Evolutionary conservation across 1,140 invertebrate genomes (phyloP).

Genomic region (Monochamus saltuarius): DNA sequence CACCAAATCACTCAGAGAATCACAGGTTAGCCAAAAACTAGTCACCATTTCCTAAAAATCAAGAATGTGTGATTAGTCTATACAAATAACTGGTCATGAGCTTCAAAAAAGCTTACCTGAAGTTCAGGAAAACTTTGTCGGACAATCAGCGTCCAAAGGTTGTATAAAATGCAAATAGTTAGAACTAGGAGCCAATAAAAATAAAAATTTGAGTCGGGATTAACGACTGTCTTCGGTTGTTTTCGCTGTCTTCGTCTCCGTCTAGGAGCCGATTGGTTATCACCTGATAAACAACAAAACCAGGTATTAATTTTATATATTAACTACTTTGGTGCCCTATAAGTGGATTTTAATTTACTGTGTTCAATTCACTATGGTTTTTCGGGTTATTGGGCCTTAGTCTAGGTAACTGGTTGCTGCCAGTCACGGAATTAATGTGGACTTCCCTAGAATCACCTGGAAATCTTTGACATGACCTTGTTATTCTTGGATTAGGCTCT

Average conservation of each 20-base stretch:
- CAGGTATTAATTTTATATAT: no score
- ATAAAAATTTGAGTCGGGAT: conserved; percentile 93
- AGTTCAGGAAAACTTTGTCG: conserved; percentile 91
- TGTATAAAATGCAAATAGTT: conserved; percentile 88
- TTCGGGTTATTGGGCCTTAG: no score
- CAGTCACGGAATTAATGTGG: no score
- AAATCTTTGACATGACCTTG: no score
- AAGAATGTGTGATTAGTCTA: neutral
- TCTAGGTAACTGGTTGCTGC: no score
- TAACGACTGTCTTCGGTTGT: conserved; percentile 82
- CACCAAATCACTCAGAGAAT: conserved; percentile 81
- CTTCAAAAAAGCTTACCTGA: conserved; percentile 57
- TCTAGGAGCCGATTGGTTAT: conserved; percentile 58
- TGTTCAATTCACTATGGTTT: no score
- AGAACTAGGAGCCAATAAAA: conserved; percentile 92
- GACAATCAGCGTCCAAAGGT: conserved; percentile 93
- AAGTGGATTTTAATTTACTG: no score
- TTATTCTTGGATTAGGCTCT: no score
- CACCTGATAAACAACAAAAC: conserved; percentile 46
- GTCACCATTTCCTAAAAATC: conserved; percentile 60
- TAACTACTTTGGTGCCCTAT: no score
- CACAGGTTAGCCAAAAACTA: conserved; percentile 76
- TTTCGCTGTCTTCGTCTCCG: conserved; percentile 65
- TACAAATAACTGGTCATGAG: neutral
- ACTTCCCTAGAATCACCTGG: no score